Evolutionary conservation across 2,797 vertebrate genomes (phyloP), one percentile per base, ranked within the genome.

Genomic region (Peromyscus melanophrys): DNA sequence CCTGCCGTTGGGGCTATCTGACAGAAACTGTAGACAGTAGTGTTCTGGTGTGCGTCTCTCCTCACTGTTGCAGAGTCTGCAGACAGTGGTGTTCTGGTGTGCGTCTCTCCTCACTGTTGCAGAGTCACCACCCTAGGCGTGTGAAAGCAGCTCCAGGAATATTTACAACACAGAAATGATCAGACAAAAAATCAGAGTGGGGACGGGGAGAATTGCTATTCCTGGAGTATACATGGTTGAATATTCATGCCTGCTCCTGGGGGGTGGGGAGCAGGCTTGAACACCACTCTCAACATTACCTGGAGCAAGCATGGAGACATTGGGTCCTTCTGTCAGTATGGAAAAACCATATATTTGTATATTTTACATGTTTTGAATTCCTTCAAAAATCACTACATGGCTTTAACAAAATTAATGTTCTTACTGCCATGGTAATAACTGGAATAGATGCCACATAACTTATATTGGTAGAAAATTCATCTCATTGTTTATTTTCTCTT

Each of bases 341-440:
- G 71, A n/a, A 96, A 96, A 97, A 29, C 0, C 21, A 82, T 69
- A 81, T 76, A 63, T 81, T 83, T 96, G 43, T 23, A 69, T 21
- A 76, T 77, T 92, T 89, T 77, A 65, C 46, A 89, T 95, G 14
- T 61, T 69, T 89, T 81, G 67, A 31, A 84, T 77, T 92, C 77
- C 76, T 94, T 90, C 65, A 88, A 94, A 96, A 86, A 87, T 93
- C 49, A 63, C 34, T 31, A 83, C 81, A 8, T 43, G 93, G 77
- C 61, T 78, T 85, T 92, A 94, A 83, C 57, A 95, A 95, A 95
- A 92, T 93, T 73, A 73, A 89, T n/a, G 34, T 81, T 92, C 76
- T 69, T 83, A 94, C 92, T 63, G 81, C 27, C 46, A 75, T 31
- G 21, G 34, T 73, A 92, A 81, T 86, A 92, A 77, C n/a, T 93